Base-by-base conservation (phyloP, 2,888 invertebrate species). In the Platycheirus albimanus region DNA sequence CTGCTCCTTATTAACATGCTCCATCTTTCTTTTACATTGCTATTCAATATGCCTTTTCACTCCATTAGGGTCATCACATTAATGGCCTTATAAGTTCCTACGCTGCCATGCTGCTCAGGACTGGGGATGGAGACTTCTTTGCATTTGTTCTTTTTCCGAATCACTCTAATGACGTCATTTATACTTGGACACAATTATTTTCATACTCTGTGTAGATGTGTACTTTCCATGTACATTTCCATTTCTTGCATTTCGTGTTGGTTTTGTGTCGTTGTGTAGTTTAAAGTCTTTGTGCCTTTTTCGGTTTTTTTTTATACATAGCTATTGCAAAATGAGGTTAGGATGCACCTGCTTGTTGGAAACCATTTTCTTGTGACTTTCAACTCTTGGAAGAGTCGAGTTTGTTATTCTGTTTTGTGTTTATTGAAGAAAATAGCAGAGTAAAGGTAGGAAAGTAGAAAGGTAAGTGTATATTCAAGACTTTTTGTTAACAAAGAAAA, bases 181-280 rank as follows among this genome's bases (percentile, higher is more conserved):
- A 75, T 75, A 75, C 75, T 80, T 80, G 79, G 79, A 80, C 69
- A 69, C 56, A 64, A 80, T 70, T 75, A 75, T 80, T 75, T 80
- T 75, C 49, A 75, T 75, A 41, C 63, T 63, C 56, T 64, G 24
- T 69, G 64, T 64, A 67, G 69, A 80, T 80, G 63, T 69, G 64
- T 80, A 80, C 69, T 61, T n/a, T n/a, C 52, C 75, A 54, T 69
- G 56, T 80, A 80, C 63, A 52, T 63, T 69, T 75, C 17, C 3
- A 15, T 58, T 77, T 70, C 56, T n/a, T 8, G 20, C 36, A 36
- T 45, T n/a, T n/a, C 24, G 24, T 24, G 24, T 6, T 24, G 24
- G 24, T 24, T 24, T 24, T 24, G 24, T 24, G 24, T 24, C n/a
- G n/a, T n/a, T n/a, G n/a, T 24, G 24, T 24, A 4, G 24, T 24